These are phyloP conservation scores for Brachyrhaphis roseni DNA, from an alignment of 2,797 vertebrate species.

Conservation along the genomic window DNA sequence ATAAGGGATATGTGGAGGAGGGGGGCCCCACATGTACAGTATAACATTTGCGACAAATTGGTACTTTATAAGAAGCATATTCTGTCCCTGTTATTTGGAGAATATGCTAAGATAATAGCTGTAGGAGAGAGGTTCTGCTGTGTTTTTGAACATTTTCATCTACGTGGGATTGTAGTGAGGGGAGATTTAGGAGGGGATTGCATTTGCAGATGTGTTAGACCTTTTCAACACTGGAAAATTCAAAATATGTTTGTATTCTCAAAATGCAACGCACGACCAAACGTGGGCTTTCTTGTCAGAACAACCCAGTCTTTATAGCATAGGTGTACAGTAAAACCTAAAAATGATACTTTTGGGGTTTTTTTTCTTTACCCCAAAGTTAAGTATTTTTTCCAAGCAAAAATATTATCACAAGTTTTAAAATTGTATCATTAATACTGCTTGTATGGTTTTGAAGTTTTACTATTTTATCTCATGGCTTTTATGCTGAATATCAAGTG, in stretches of 20 bases:
- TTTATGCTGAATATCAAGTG: background rate
- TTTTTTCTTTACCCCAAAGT: too few species aligned
- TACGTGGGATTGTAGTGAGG: background rate
- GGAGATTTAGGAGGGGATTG: background rate
- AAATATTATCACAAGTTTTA: background rate
- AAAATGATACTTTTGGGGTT: background rate
- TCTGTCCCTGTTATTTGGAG: slow-evolving; percentile 36
- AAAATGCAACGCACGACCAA: too few species aligned
- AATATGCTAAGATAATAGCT: slow-evolving; percentile 41
- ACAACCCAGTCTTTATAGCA: background rate
- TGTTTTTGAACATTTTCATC: slow-evolving; percentile 14
- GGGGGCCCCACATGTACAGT: slow-evolving; percentile 42
- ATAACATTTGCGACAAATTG: slow-evolving; percentile 61
- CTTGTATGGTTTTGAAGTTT: background rate
- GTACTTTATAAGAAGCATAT: slow-evolving; percentile 50
- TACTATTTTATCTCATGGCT: background rate
- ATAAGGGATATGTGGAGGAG: background rate
- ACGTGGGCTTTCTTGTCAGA: too few species aligned
- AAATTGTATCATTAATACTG: background rate
- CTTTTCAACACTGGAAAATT: background rate
- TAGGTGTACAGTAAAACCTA: background rate
- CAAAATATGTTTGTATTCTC: slow-evolving; percentile 1
- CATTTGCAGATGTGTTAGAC: background rate
- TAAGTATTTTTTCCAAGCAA: too few species aligned
- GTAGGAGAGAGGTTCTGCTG: background rate